Conservation (phyloP, 1,140 invertebrate species). For the Diplogasteroides magnus region DNA sequence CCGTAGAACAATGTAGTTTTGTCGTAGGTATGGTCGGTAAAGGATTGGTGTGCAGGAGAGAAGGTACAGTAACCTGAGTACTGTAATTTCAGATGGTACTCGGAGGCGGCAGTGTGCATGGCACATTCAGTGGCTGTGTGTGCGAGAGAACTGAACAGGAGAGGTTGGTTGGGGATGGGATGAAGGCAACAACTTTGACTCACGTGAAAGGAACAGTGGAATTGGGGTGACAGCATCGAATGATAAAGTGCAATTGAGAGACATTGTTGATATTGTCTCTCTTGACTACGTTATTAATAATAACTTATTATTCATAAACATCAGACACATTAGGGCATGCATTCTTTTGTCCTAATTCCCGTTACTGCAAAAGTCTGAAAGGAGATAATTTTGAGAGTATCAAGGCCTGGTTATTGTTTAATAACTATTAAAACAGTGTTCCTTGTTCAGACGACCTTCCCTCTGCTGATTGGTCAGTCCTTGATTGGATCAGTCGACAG, state of each 20-base stretch:
- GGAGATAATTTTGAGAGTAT: no score
- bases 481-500: conserved; percentile 37
- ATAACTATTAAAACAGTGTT: conserved; percentile 12
- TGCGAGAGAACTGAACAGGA: conserved; percentile 46
- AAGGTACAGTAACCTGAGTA: not conserved
- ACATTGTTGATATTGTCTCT: no score
- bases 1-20: not conserved
- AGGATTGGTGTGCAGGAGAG: not conserved
- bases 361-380: no score
- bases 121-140: conserved; percentile 53
- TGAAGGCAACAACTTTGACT: no score
- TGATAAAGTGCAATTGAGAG: no score
- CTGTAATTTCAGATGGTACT: conserved; percentile 66
- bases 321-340: no score
- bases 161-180: no score
- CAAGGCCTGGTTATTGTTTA: not conserved
- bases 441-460: conserved; percentile 22
- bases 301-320: no score
- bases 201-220: no score
- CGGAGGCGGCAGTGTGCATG: conserved; percentile 65
- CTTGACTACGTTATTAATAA: no score
- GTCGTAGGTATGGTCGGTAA: not conserved
- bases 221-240: no score
- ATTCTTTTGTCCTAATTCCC: no score
- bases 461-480: conserved; percentile 42